Evolutionary conservation across 1,140 invertebrate genomes (phyloP), one percentile per base, ranked within the genome.

Genomic region (Tenebrio molitor): DNA sequence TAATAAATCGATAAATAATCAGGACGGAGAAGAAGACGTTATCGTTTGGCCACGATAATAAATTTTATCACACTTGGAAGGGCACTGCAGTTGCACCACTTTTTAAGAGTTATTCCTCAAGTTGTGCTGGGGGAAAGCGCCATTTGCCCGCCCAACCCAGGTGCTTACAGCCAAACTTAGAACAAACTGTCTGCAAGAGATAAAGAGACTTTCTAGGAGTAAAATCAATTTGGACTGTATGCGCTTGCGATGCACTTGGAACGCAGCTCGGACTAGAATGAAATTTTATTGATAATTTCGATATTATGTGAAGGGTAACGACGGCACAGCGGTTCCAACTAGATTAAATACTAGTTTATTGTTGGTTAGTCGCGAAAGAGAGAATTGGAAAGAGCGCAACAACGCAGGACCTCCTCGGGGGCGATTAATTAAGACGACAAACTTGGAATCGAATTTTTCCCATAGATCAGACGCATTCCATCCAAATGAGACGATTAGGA

Each of bases 151-250:
- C 50, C 23, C 50, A 12, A 58, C 10, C 23, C 50, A 58, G 50
- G 50, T 58, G 50, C 50, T 58, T 58, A 58, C 21, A 29, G 50
- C 23, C 50, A 58, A 58, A 58, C 50, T 58, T 58, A 33, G 50
- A 58, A 58, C 50, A 58, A 58, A 58, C 50, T 58, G 50, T 58
- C 50, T 58, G 50, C 50, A 58, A 33, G 50, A 58, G 50, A 58
- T 58, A 58, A 58, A 25, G 21, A 16, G 19, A 19, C n/a, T 29
- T 58, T 25, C 21, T 23, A 29, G 19, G 23, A 58, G 14, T 23
- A 29, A 25, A 58, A 58, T 58, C 50, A 58, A 58, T 58, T 58
- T 17, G 16, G 10, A 50, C 25, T 29, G 25, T 50, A 50, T 50
- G 44, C 21, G 16, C 44, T 2, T 50, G 21, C 21, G 17, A 50